Evolutionary conservation across 92 coral and sea anemone genomes (phyloP), one percentile per base, ranked within the genome.

Genomic region (Anthopleura xanthogrammica): DNA sequence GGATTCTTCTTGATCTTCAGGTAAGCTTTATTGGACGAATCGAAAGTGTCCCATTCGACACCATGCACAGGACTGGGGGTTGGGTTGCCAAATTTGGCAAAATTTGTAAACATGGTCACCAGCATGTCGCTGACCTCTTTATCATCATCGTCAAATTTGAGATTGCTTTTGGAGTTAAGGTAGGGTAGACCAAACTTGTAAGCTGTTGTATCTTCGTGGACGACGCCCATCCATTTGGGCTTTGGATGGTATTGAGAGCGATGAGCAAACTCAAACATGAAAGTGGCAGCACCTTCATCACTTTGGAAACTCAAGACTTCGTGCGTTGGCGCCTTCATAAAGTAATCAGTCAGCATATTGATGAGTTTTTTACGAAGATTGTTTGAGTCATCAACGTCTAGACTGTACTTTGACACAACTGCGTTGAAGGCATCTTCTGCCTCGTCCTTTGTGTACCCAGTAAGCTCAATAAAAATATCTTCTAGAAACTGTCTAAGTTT

Each of bases 271-370:
- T 54, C 58, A 54, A 54, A 91, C 80, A 91, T 16, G 90, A 88
- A 91, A 23, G 90, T 81, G 9, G 82, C 88, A 2, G 86, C 75
- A 71, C 82, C 87, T 56, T 58, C 50, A 40, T 77, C 76, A 60
- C 94, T 86, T 39, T 91, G 94, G 68, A 64, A 42, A 0, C 72
- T n/a, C 42, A 86, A 80, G 77, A 85, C 78, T 13, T 87, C 92
- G 41, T 86, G 85, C 36, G 92, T 91, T 23, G 94, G 92, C 8
- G 94, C 94, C 5, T 66, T 77, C 8, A 91, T 46, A 72, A 8
- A 89, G 64, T 78, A 89, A 43, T 91, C 92, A 0, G 89, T 75
- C 40, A 82, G 48, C 17, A 87, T 78, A 16, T 91, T 90, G 39
- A 89, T 77, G 10, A 91, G 78, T 55, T 86, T 54, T 1, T 14